These are phyloP conservation scores for Cosmorhoe ocellata DNA, from an alignment of 2,888 invertebrate genomes.

Conservation along the genomic window DNA sequence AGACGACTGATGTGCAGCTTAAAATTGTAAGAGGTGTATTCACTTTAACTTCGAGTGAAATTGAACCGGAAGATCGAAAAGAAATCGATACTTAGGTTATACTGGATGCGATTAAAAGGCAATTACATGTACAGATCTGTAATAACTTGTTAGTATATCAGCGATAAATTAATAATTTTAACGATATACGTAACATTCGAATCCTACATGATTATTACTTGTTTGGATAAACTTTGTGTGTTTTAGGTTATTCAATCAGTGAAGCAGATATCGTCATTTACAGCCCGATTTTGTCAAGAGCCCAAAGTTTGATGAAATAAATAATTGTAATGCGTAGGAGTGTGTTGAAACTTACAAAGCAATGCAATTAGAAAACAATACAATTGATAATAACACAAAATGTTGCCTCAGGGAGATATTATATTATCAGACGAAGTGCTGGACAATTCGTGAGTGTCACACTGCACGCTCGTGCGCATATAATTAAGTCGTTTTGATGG, in stretches of 20 bases:
- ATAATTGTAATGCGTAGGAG: constrained; percentile 3
- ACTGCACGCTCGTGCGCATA: constrained; percentile 66
- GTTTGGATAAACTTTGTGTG: constrained; percentile 6
- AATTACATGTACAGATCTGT: constrained; percentile 31
- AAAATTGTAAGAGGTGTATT: constrained; percentile 48
- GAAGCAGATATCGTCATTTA: background rate
- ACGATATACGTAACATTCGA: constrained; percentile 33
- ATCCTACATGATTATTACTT: constrained; percentile 6
- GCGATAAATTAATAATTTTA: constrained; percentile 43
- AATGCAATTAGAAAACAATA: constrained; percentile 56
- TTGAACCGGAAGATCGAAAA: constrained; percentile 67
- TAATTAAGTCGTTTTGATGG: constrained; percentile 50
- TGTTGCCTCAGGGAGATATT: constrained; percentile 43
- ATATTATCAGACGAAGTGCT: constrained; percentile 58
- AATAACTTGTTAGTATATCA: constrained; percentile 15
- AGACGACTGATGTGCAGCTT: constrained; percentile 33
- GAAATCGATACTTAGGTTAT: constrained; percentile 52
- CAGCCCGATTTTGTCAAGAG: too few species aligned
- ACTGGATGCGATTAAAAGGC: constrained; percentile 49
- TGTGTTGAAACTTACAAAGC: constrained; percentile 9
- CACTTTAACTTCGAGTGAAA: constrained; percentile 57
- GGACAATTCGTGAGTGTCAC: constrained; percentile 65
- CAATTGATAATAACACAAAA: constrained; percentile 47
- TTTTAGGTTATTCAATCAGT: background rate
- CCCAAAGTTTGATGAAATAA: background rate